These are phyloP conservation scores for Ctenosaura bakeri DNA, from an alignment of 2,797 vertebrate genomes.

Conservation along the genomic window DNA sequence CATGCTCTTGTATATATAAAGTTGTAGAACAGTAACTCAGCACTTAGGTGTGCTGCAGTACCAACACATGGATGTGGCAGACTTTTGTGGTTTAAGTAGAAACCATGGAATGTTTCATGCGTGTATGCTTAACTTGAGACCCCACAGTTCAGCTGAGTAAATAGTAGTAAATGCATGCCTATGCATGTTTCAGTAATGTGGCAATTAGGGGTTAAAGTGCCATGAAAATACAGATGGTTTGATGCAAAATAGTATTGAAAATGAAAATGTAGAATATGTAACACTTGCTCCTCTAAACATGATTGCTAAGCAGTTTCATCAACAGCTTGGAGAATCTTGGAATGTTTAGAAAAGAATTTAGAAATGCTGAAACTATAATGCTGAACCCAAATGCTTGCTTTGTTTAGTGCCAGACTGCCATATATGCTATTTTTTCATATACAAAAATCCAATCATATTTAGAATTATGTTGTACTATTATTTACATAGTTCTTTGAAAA, in stretches of 20 bases:
- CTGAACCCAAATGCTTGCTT: not conserved
- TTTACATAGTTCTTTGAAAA: not conserved
- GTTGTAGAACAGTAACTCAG: not conserved
- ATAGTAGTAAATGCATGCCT: not conserved
- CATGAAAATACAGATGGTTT: not conserved
- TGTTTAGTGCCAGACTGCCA: not conserved
- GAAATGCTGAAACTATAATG: not conserved
- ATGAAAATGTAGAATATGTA: not conserved
- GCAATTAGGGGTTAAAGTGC: not conserved
- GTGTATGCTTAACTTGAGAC: not conserved
- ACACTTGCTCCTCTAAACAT: not conserved
- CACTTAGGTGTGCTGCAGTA: not conserved
- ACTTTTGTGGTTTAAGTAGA: not conserved
- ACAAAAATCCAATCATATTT: not conserved
- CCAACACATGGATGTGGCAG: not conserved
- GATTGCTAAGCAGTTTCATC: not conserved
- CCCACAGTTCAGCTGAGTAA: not conserved
- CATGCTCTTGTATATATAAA: not conserved
- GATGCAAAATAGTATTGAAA: not conserved
- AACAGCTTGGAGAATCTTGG: not conserved
- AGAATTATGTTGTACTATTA: not conserved
- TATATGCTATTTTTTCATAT: not conserved
- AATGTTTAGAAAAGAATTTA: slow-evolving; percentile 4
- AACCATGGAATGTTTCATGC: not conserved
- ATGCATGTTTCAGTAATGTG: not conserved